Conservation (phyloP, 2,113 vertebrate genomes). For the Lagopus muta region DNA sequence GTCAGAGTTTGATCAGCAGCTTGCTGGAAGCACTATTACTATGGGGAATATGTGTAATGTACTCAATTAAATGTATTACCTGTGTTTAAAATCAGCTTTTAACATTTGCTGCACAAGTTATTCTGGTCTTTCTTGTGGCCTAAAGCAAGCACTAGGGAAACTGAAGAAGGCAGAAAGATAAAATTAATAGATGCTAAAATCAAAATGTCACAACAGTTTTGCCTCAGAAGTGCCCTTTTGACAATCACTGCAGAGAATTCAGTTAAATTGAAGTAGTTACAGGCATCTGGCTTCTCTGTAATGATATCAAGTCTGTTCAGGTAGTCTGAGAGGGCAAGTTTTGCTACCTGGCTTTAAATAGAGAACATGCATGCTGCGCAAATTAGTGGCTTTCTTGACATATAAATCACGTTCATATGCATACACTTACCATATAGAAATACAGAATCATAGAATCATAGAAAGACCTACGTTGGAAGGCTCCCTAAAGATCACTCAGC, state of each 20-base stretch:
- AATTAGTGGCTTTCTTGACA: neutral
- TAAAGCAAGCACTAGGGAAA: neutral
- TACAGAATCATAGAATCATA: too few relatives aligned
- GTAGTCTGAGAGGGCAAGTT: neutral
- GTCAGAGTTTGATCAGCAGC: neutral
- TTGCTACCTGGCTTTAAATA: neutral
- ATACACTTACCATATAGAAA: too few relatives aligned
- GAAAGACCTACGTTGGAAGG: too few relatives aligned
- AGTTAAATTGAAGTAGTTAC: neutral
- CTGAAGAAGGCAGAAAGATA: neutral
- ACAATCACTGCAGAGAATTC: neutral
- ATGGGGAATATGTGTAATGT: neutral
- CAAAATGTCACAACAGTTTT: neutral
- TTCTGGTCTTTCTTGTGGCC: neutral
- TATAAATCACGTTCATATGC: too few relatives aligned
- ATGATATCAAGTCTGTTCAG: neutral
- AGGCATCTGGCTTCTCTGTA: neutral
- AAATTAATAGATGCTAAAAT: neutral
- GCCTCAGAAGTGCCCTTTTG: neutral
- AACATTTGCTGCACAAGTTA: neutral
- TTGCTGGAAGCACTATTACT: neutral
- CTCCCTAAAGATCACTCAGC: too few relatives aligned
- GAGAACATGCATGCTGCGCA: neutral
- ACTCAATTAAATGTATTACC: neutral
- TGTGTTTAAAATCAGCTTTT: neutral